Conservation (phyloP, 92 coral and sea anemone genomes). For the Epizoanthus ramosus region DNA sequence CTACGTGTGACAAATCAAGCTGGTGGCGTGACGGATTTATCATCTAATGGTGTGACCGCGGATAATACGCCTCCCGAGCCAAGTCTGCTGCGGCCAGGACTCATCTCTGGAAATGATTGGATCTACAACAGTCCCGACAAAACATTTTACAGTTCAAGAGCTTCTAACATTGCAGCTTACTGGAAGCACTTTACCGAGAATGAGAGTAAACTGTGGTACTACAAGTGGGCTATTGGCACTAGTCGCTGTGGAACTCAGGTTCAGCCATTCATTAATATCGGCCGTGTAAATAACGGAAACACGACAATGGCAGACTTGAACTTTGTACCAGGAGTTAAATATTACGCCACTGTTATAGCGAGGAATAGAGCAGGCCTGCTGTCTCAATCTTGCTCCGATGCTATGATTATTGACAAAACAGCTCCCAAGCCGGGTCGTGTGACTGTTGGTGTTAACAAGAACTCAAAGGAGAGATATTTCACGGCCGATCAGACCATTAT, state of each 20-base stretch:
- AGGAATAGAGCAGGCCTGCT: constrained; percentile 86
- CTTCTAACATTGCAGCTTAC: constrained; percentile 63
- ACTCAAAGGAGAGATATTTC: constrained; percentile 40
- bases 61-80: constrained; percentile 86
- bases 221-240: constrained; percentile 96
- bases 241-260: constrained; percentile 90
- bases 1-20: constrained; percentile 75
- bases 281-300: constrained; percentile 69
- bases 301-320: constrained; percentile 68
- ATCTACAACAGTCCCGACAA: constrained; percentile 53
- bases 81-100: constrained; percentile 64
- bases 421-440: constrained; percentile 71
- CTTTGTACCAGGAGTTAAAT: constrained; percentile 68
- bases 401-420: constrained; percentile 77
- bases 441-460: constrained; percentile 39
- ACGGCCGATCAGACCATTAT: constrained; percentile 24
- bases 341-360: constrained; percentile 86
- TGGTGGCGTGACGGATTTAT: constrained; percentile 74
- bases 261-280: constrained; percentile 90
- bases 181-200: constrained; percentile 81
- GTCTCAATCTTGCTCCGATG: constrained; percentile 86
- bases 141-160: constrained; percentile 66
- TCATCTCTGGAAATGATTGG: constrained; percentile 64
- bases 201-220: constrained; percentile 93
- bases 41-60: constrained; percentile 85